Percentiles rank a stretch among this genome's conserved stretches.
These are phyloP conservation scores for Archilochus colubris DNA, from an alignment of 2,113 vertebrate genomes.

Conservation along the genomic window DNA sequence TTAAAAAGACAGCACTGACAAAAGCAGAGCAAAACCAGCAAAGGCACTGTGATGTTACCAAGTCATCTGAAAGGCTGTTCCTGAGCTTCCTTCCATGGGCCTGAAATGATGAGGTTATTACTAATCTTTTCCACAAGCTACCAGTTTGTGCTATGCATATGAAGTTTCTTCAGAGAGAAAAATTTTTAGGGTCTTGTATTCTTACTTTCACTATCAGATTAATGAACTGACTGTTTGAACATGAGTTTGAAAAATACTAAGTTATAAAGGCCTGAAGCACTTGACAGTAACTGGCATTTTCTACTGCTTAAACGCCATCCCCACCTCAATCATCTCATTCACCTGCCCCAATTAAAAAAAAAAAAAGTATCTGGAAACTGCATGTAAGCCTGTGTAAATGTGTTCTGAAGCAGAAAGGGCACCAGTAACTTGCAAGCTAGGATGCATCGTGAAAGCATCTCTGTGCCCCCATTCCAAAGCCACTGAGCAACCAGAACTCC, in stretches of 20 bases:
- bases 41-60: background rate
- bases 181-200: background rate
- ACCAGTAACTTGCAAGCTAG: background rate
- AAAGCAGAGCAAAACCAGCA: background rate
- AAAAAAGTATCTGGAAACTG: background rate
- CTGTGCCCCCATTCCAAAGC: fast-evolving
- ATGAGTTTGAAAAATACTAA: background rate
- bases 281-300: background rate
- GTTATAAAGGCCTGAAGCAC: background rate
- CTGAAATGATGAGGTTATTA: background rate
- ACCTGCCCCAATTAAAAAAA: background rate
- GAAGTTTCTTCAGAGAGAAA: background rate
- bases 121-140: background rate
- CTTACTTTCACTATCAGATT: background rate
- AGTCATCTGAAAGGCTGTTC: background rate
- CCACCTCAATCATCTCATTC: fast-evolving
- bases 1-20: background rate
- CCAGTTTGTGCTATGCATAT: fast-evolving
- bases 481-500: background rate
- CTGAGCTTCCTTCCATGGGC: background rate
- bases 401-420: background rate
- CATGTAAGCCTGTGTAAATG: background rate
- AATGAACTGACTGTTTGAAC: background rate
- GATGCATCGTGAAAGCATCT: background rate
- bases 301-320: background rate